A percentile compares a stretch with the other conserved stretches of the same genome.
phyloP scores from a whole-genome alignment of 2,888 invertebrate genomes.

The Drosophila mimica region DNA sequence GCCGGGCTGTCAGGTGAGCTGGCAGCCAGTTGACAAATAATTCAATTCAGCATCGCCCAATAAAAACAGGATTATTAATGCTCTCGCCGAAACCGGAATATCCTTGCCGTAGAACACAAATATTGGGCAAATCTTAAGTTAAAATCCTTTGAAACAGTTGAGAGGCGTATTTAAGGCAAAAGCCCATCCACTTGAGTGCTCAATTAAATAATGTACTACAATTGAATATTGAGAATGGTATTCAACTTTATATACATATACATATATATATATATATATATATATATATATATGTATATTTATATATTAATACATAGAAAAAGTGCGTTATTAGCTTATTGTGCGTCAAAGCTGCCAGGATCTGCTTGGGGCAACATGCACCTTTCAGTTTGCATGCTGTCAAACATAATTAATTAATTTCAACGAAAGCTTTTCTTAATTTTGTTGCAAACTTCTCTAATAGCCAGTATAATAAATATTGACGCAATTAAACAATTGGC shows the following conservation, averaged over 20 bases:
- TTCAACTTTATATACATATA: too few species aligned
- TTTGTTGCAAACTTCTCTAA: slow-evolving; percentile 30
- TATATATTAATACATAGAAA: too few species aligned
- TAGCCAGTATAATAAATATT: slow-evolving; percentile 40
- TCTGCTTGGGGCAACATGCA: slow-evolving; percentile 37
- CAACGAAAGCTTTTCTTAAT: slow-evolving; percentile 31
- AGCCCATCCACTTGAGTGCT: neutral
- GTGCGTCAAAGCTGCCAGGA: slow-evolving; percentile 52
- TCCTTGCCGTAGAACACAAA: neutral
- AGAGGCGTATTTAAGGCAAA: neutral
- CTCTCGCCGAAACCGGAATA: neutral
- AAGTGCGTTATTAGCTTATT: slow-evolving; percentile 56
- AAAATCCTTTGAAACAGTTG: neutral
- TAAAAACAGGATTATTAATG: slow-evolving; percentile 7
- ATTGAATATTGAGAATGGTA: neutral
- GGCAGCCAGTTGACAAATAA: slow-evolving; percentile 53
- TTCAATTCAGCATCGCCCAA: slow-evolving; percentile 45
- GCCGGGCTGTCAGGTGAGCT: slow-evolving; percentile 41
- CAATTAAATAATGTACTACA: neutral
- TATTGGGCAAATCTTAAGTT: neutral
- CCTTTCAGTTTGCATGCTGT: slow-evolving; percentile 52
- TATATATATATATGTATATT: too few species aligned
- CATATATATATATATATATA: neutral
- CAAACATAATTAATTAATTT: slow-evolving; percentile 70
- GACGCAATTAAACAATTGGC: slow-evolving; percentile 47